Percentiles rank a stretch among this genome's conserved stretches.
phyloP scores from a whole-genome alignment of 2,113 vertebrate genomes.

The Orthonyx spaldingii region DNA sequence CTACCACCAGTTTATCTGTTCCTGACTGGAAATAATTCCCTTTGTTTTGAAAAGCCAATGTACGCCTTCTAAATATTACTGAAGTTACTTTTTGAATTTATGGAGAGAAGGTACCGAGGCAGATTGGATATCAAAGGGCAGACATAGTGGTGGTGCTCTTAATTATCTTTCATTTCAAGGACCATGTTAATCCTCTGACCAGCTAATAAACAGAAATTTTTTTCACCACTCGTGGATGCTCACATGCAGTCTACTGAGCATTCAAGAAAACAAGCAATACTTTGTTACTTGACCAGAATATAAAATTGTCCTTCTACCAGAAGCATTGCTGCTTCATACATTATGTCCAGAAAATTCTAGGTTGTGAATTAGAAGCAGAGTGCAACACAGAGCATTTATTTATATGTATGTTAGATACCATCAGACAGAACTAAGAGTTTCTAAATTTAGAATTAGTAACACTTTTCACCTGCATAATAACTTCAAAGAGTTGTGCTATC shows the following conservation, averaged over 20 bases:
- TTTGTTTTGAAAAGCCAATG: background rate
- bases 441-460: background rate
- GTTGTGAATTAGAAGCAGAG: background rate
- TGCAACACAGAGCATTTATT: background rate
- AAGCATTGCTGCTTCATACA: background rate
- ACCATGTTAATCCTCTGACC: background rate
- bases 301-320: background rate
- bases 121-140: background rate
- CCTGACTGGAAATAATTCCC: background rate
- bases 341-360: background rate
- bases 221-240: background rate
- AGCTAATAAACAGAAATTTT: background rate
- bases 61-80: background rate
- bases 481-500: background rate
- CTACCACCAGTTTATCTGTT: background rate
- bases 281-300: background rate
- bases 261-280: background rate
- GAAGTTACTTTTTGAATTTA: background rate
- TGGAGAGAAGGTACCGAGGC: background rate
- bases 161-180: background rate
- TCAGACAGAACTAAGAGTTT: background rate
- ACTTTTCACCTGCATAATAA: background rate
- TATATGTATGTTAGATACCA: background rate
- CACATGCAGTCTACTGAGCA: background rate
- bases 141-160: background rate